Conservation (phyloP, 2,888 invertebrate species). For the Loripinus fragilis region DNA sequence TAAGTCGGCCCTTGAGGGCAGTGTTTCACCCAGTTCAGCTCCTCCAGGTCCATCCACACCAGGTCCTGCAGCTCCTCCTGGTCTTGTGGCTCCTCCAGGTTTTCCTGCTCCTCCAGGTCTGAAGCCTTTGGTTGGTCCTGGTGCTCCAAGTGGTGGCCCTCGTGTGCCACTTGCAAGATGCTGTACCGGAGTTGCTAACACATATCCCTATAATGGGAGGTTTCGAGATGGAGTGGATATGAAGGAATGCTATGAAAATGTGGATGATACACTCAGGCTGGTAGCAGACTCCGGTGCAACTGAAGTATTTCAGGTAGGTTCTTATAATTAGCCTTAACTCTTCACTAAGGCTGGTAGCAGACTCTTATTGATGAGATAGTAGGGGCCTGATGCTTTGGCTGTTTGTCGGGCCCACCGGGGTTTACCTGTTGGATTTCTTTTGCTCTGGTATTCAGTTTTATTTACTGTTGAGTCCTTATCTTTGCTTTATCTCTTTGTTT, state of each 20-base stretch:
- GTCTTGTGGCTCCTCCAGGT: slow-evolving; percentile 9
- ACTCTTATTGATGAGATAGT: too few species aligned
- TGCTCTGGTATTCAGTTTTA: too few species aligned
- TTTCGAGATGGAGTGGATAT: slow-evolving; percentile 36
- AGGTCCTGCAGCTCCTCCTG: background rate
- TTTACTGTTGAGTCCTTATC: too few species aligned
- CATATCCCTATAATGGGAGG: slow-evolving; percentile 38
- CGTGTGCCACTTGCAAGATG: slow-evolving; percentile 22
- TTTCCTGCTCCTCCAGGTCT: background rate
- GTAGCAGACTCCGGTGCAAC: slow-evolving; percentile 24
- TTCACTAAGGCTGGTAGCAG: too few species aligned
- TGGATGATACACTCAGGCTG: slow-evolving; percentile 28
- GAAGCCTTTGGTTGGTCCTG: background rate
- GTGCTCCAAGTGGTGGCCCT: background rate
- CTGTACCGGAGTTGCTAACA: slow-evolving; percentile 23
- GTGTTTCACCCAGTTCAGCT: background rate
- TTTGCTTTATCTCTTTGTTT: too few species aligned
- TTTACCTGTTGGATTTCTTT: too few species aligned
- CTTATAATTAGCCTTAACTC: too few species aligned
- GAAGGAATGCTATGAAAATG: slow-evolving; percentile 45
- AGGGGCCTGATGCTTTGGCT: too few species aligned
- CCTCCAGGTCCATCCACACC: background rate
- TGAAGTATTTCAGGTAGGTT: slow-evolving; percentile 35
- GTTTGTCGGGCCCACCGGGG: too few species aligned
- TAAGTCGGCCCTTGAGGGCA: slow-evolving; percentile 37